These are phyloP conservation scores for Caenorhabditis imperialis DNA, from an alignment of 2,888 invertebrate genomes.

Conservation along the genomic window DNA sequence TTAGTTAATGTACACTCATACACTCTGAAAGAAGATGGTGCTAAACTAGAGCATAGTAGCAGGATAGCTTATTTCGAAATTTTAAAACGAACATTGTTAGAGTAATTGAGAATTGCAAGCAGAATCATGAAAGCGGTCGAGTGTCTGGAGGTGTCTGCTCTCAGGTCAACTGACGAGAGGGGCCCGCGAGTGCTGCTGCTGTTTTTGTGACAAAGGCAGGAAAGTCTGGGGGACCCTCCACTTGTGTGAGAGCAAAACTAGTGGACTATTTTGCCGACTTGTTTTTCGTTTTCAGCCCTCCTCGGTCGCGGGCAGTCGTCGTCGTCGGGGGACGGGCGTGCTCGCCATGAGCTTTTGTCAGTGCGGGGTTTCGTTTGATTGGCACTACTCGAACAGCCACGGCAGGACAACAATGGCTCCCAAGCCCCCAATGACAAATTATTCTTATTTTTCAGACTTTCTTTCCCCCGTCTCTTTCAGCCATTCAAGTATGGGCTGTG, in stretches of 20 bases:
- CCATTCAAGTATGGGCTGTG: too few species aligned
- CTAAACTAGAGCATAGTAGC: conserved; percentile 4
- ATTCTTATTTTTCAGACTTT: too few species aligned
- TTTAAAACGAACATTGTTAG: not conserved
- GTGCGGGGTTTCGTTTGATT: conserved; percentile 45
- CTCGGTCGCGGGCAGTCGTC: too few species aligned
- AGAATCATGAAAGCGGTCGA: not conserved
- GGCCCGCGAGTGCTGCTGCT: conserved; percentile 30
- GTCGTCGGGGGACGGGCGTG: conserved; percentile 33
- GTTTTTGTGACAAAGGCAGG: conserved; percentile 48
- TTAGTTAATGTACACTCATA: too few species aligned
- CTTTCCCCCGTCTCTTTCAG: too few species aligned
- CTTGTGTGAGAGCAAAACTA: conserved; percentile 47
- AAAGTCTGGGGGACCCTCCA: conserved; percentile 45
- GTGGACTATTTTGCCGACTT: conserved; percentile 51
- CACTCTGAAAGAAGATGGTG: too few species aligned
- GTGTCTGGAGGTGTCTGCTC: conserved; percentile 46
- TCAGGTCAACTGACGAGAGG: conserved; percentile 49
- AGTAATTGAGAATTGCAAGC: not conserved
- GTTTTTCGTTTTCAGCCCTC: conserved; percentile 52
- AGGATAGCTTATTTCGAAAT: not conserved
- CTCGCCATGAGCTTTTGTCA: conserved; percentile 47
- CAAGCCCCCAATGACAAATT: too few species aligned
- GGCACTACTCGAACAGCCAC: conserved; percentile 26
- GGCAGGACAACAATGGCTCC: conserved; percentile 36